Evolutionary conservation across 2,888 invertebrate genomes (phyloP), one percentile per base, ranked within the genome.

Genomic region (Drosophila birchii): DNA sequence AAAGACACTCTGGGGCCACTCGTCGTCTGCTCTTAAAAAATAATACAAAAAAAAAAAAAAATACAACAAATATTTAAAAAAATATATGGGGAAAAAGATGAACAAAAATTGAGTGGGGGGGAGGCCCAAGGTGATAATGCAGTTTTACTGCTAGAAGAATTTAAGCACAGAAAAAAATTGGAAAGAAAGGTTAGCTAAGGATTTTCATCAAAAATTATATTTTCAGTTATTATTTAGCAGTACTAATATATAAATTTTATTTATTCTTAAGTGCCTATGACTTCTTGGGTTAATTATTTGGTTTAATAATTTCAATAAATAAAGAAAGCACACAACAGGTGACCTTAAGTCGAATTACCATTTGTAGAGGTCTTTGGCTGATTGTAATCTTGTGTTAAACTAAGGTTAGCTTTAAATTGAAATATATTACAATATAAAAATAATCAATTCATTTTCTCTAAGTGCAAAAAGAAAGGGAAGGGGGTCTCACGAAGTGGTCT

Each of bases 1-100:
- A 73, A 73, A 80, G 80, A 85, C 82, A 82, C 84, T 85, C 80
- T 80, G 51, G 76, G 79, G 76, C 84, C 83, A 84, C 83, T 83
- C 84, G 80, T 79, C 43, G 69, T 49, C 47, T 29, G 51, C 39
- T 62, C 66, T 60, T 43, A 26, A 51, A 51, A 62, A 43, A 43
- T 12, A 12, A 5, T 9, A n/a, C 2, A 16, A 14, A 43, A 32
- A 3, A 16, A 14, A 43, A 32, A n/a, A 43, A 32, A n/a, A 32
- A 43, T 12, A 43, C 12, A 47, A 23, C 32, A 38, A 20, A 16
- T 29, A 29, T 8, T 44, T 14, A 26, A 16, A 32, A 23, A 39
- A 62, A 12, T 26, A 12, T 26, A 23, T 14, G 53, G 20, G 36
- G 23, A 23, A 47, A 18, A 49, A 38, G 26, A 43, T 34, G 58